Base-by-base conservation (phyloP, 2,113 vertebrate species). In the Mobula birostris region DNA sequence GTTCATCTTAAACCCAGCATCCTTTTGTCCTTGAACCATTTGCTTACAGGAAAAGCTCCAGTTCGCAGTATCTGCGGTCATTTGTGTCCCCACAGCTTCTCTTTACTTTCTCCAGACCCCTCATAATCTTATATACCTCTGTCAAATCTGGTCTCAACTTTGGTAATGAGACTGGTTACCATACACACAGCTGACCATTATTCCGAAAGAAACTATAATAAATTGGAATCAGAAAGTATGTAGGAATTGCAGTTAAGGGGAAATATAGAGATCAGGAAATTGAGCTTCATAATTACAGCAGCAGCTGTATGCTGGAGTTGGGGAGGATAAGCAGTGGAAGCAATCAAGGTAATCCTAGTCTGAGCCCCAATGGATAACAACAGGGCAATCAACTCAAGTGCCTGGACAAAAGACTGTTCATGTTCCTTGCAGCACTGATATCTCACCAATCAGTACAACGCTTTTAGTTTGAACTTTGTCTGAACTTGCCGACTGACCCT, bases 141-240 rank as follows among this genome's bases (percentile, higher is more conserved):
- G 19, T 24, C 70, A 19, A 74, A 21, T 21, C 70, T 74, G 15
- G 5, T 1, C 19, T 74, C 70, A 74, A 17, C 15, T 9, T 48
- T 17, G 19, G 70, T 56, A 29, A 74, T 76, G 32, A 15, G 21
- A 74, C 12, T 48, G 70, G 90, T 74, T 68, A 93, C 68, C 19
- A 0, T 48, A 48, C 91, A 93, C 40, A 87, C 82, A 87, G 82
- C 56, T 24, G 8, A 4, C 70, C 70, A 56, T 76, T 74, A 27
- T 74, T 48, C 91, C 17, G 1, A 21, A 40, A 27, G 68, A 56
- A 74, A 40, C 68, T 21, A 48, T 2, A 36, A 2, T 74, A 76
- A 93, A 93, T 76, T 76, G 36, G 74, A 93, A 74, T 93, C 70
- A 76, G 91, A 27, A 56, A 56, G 40, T 27, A 74, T 74, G 36